These are phyloP conservation scores for Oncopeltus fasciatus DNA, from an alignment of 1,140 invertebrate species.

Conservation along the genomic window DNA sequence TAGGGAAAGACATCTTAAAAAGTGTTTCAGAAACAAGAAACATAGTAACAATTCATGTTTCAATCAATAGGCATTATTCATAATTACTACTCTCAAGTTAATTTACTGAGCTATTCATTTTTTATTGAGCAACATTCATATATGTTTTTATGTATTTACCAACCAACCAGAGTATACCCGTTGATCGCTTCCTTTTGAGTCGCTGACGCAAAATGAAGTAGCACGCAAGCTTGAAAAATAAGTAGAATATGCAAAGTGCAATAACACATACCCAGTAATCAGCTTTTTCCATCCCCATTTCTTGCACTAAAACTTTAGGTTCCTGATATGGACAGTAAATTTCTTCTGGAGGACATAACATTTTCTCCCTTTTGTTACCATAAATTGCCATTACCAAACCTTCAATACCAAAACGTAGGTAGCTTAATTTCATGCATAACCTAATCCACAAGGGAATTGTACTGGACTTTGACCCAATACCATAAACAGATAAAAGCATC, in stretches of 20 bases:
- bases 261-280: slow-evolving; percentile 44
- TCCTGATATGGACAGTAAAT: slow-evolving; percentile 51
- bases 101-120: no score
- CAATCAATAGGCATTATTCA: no score
- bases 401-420: slow-evolving; percentile 64
- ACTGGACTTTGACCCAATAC: slow-evolving; percentile 47
- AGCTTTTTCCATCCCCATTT: slow-evolving; percentile 41
- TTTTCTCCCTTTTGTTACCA: slow-evolving; percentile 48
- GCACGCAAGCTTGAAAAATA: slow-evolving; percentile 39
- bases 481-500: slow-evolving; percentile 61
- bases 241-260: slow-evolving; percentile 38
- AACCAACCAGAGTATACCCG: slow-evolving; percentile 42
- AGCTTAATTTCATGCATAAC: slow-evolving; percentile 68
- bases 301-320: slow-evolving; percentile 24
- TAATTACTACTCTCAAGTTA: no score
- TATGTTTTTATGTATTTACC: slow-evolving; percentile 43
- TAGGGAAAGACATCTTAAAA: no score
- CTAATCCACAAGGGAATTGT: slow-evolving; percentile 50
- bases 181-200: slow-evolving; percentile 48
- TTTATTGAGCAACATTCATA: slow-evolving; percentile 31
- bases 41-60: no score
- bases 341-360: slow-evolving; percentile 47
- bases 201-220: slow-evolving; percentile 51
- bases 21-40: no score
- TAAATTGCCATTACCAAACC: slow-evolving; percentile 63